These are phyloP conservation scores for Saguinus imperator DNA, from an alignment of 2,113 vertebrate species.

Conservation along the genomic window DNA sequence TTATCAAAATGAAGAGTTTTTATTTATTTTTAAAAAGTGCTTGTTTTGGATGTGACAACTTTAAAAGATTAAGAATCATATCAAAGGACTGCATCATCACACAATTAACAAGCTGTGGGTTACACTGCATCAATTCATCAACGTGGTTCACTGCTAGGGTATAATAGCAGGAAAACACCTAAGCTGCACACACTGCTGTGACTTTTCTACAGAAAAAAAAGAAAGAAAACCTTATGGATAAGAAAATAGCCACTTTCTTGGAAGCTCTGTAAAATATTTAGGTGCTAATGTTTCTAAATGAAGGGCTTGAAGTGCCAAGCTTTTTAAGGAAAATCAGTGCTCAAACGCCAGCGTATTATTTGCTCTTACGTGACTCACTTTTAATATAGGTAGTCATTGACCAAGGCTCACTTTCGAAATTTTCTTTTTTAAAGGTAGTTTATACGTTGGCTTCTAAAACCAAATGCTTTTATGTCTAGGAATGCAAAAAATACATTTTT, in stretches of 20 bases:
- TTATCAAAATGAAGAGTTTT: background rate
- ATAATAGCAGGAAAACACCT: accelerated
- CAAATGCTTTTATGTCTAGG: background rate
- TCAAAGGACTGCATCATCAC: background rate
- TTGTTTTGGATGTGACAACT: background rate
- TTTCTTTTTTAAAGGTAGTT: background rate
- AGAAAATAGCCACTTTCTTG: background rate
- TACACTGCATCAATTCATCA: background rate
- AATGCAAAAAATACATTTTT: background rate
- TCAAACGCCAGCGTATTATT: background rate
- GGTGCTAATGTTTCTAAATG: constrained; percentile 62
- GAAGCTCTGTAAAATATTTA: background rate
- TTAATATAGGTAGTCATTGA: background rate
- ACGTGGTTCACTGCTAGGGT: background rate
- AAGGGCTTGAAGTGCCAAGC: background rate
- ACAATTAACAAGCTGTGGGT: background rate
- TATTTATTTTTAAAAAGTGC: background rate
- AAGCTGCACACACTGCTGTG: background rate
- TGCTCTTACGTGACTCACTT: background rate
- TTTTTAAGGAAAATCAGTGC: background rate
- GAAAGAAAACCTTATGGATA: background rate
- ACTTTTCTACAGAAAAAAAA: background rate
- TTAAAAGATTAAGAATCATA: background rate
- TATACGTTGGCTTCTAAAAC: background rate
- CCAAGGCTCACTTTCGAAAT: background rate